Evolutionary conservation across 2,888 invertebrate genomes (phyloP), one percentile per base, ranked within the genome.

Genomic region (Ormia ochracea): DNA sequence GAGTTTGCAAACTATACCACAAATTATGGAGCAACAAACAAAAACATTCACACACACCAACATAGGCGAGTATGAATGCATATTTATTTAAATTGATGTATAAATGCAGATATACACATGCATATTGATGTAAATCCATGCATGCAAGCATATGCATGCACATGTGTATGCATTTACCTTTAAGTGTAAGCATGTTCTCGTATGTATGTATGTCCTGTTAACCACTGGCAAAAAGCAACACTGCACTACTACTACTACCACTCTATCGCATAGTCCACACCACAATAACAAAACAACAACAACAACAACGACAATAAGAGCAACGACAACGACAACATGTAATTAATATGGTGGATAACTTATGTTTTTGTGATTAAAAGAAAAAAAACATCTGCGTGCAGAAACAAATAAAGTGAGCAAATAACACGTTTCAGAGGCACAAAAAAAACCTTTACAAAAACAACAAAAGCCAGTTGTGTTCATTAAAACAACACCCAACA

Each of bases 1-100:
- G 82, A 84, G 84, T 85, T 85, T 83, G 84, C 83, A 85, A 84
- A 85, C 83, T 84, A 82, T 81, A 80, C 82, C 80, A 82, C 82
- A 84, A 85, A 83, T 84, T 85, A 84, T 82, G 82, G 79, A 78
- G 80, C 81, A 82, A 82, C 81, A 82, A 83, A 72, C 69, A 82
- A 82, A 83, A 83, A 78, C 83, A 84, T 82, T 72, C 82, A 83
- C 83, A 82, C 78, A 78, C 63, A 72, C n/a, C n/a, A n/a, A n/a
- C n/a, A n/a, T n/a, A n/a, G n/a, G n/a, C n/a, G n/a, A n/a, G n/a
- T n/a, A n/a, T n/a, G n/a, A n/a, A n/a, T n/a, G n/a, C n/a, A n/a
- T n/a, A n/a, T n/a, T n/a, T n/a, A n/a, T n/a, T n/a, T n/a, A n/a
- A n/a, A n/a, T n/a, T n/a, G n/a, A n/a, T n/a, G n/a, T n/a, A n/a